These are phyloP conservation scores for Oryzias melastigma DNA, from an alignment of 2,113 vertebrate genomes.

Conservation along the genomic window DNA sequence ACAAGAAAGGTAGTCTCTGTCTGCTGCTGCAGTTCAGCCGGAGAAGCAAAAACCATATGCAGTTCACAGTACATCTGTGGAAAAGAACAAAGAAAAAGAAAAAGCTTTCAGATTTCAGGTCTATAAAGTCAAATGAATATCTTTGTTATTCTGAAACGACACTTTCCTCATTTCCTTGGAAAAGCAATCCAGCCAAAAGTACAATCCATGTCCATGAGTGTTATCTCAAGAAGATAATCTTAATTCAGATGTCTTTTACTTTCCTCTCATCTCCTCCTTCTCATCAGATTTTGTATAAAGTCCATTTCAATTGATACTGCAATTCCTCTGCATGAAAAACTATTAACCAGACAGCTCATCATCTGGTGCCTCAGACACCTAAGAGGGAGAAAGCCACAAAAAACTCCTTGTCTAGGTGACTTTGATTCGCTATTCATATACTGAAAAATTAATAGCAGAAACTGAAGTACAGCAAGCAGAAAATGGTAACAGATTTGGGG, in stretches of 20 bases:
- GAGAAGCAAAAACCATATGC: slow-evolving; percentile 53
- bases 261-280: slow-evolving; percentile 43
- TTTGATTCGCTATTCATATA: slow-evolving; percentile 60
- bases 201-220: slow-evolving; percentile 51
- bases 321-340: slow-evolving; percentile 55
- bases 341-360: slow-evolving; percentile 54
- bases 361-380: slow-evolving; percentile 41
- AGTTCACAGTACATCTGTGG: slow-evolving; percentile 74
- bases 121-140: slow-evolving; percentile 47
- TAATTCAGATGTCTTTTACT: slow-evolving; percentile 54
- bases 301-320: slow-evolving; percentile 53
- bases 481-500: slow-evolving; percentile 37
- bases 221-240: slow-evolving; percentile 60
- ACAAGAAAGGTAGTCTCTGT: slow-evolving; percentile 55
- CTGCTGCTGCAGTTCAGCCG: slow-evolving; percentile 58
- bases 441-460: slow-evolving; percentile 42
- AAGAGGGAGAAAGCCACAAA: slow-evolving; percentile 42
- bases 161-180: slow-evolving; percentile 45
- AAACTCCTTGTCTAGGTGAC: slow-evolving; percentile 54
- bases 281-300: slow-evolving; percentile 46
- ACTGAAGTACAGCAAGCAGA: slow-evolving; percentile 35
- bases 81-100: slow-evolving; percentile 59
- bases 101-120: slow-evolving; percentile 55
- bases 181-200: slow-evolving; percentile 58
- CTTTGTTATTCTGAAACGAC: slow-evolving; percentile 43